A percentile compares a stretch with the other conserved stretches of the same genome.
Conservation (phyloP, 2,113 vertebrate genomes). For the Tetrao urogallus region DNA sequence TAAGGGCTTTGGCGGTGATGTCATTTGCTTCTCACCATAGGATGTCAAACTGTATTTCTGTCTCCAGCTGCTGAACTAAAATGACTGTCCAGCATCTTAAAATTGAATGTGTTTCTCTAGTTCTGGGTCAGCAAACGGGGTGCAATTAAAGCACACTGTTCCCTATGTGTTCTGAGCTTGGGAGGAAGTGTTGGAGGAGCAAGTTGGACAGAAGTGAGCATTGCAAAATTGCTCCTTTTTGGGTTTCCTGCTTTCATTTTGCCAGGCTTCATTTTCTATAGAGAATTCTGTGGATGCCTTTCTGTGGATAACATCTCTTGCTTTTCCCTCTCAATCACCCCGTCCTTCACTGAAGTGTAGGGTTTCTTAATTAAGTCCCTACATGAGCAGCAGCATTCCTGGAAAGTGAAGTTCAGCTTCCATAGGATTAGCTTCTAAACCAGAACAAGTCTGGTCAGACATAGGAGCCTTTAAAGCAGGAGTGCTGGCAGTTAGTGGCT, state of each 20-base stretch:
- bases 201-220: background rate
- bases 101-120: background rate
- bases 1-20: background rate
- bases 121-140: background rate
- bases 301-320: background rate
- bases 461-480: background rate
- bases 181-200: background rate
- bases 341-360: constrained; percentile 1
- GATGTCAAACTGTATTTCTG: background rate
- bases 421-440: constrained; percentile 44
- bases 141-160: background rate
- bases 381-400: constrained; percentile 44
- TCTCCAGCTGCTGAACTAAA: background rate
- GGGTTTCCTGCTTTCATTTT: constrained; percentile 15
- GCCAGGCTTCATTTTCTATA: background rate
- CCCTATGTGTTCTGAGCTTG: background rate
- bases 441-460: constrained; percentile 13
- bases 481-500: background rate
- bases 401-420: constrained; percentile 56
- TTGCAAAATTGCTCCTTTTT: background rate
- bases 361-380: constrained; percentile 52
- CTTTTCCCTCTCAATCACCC: background rate
- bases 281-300: background rate
- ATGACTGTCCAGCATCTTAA: background rate
- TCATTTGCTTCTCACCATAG: background rate